Base-by-base conservation (phyloP, 2,888 invertebrate species). In the Drosophila rubida region DNA sequence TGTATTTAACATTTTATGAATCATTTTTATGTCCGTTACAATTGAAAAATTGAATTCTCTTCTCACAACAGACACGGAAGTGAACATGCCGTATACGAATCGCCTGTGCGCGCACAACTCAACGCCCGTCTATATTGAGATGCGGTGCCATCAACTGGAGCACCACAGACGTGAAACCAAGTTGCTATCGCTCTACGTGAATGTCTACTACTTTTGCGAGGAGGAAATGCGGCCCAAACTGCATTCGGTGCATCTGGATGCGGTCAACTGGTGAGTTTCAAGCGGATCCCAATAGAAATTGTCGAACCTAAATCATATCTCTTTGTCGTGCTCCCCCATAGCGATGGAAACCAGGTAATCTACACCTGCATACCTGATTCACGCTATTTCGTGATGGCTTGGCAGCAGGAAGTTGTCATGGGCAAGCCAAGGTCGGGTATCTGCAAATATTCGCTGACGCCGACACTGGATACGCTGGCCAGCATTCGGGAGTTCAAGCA, bases 361-460 rank as follows among this genome's bases (percentile, higher is more conserved):
- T 92, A 87, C 30, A 91, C 92, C 2, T 88, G 88, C 42, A 89
- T 92, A 35, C 76, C 80, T 1, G 90, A 91, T 55, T 90, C 91
- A 3, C 89, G 92, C 4, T 92, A 92, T 71, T 91, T 92, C 64
- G 83, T 92, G 1, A 89, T 92, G 90, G 90, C 90, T 23, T 91
- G 91, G 91, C 90, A 90, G 42, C 91, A 91, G 58, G 91, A 91
- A 55, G 71, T 86, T 4, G 55, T 84, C 2, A 66, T 88, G 50
- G 89, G 90, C 2, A 90, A 87, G 59, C 75, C 84, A 5, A 87
- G 90, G 2, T 85, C 90, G 3, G 91, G 91, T 5, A 59, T 92
- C 4, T 92, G 91, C 74, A 92, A 92, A 71, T 92, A 92, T 76
- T 90, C 92, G 9, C 67, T 92, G 30, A 91, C 91, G 2, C 92